Evolutionary conservation across 2,797 vertebrate genomes (phyloP), one percentile per base, ranked within the genome.

Genomic region (Sebastes steindachneri): DNA sequence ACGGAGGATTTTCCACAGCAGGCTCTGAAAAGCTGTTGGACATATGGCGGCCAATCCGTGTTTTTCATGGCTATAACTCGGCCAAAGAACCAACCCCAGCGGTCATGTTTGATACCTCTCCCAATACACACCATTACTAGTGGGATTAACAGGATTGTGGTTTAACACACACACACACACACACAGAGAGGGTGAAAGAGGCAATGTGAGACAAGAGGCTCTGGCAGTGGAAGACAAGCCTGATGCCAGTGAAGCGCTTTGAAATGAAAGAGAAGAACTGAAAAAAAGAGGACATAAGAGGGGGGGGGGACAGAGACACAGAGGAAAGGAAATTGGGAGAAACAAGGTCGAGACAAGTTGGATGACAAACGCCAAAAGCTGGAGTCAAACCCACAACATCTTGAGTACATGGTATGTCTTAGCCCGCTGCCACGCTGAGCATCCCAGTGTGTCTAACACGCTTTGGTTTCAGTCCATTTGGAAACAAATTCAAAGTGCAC

Each of bases 101-200:
- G 88, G 91, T 79, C 83, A 84, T 92, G 89, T 91, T 84, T 89
- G 91, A 94, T 87, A 83, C 73, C 33, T 63, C 77, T 91, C 91
- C 92, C 91, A 93, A 85, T 88, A 71, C 91, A 88, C 93, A 92
- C 88, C 89, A 92, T 91, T 84, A 93, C 91, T 90, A 93, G 91
- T 89, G 91, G 89, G 93, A 94, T 94, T 93, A 94, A 86, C 85
- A 63, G 86, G 90, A 90, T 89, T 91, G 83, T 2, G 68, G 79
- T 82, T 86, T 68, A 75, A 86, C 65, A 71, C 66, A 74, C 75
- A 54, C 72, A 68, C 73, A 79, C 12, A 64, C 66, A 75, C 45
- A 67, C 65, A 28, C 65, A 59, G 37, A 45, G 41, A 75, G 87
- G 68, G 86, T 68, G 77, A 79, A 54, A 76, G 73, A 88, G 88